These are phyloP conservation scores for Gobio gobio DNA, from an alignment of 2,113 vertebrate species.

Conservation along the genomic window DNA sequence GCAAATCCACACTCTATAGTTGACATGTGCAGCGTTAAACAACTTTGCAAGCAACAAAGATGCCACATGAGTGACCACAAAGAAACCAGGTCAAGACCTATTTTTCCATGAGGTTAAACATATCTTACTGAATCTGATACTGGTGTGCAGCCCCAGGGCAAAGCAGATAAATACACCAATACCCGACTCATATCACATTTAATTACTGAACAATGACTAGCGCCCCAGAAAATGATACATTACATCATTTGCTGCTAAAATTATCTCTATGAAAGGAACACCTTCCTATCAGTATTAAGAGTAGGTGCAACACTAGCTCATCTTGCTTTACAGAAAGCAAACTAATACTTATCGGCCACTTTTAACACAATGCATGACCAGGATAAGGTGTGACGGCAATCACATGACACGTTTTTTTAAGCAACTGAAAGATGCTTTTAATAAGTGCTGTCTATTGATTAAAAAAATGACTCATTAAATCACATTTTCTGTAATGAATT, in stretches of 20 bases:
- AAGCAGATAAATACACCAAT: neutral
- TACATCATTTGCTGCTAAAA: neutral
- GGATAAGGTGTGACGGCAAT: no score
- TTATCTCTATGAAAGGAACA: neutral
- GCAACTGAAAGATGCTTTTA: no score
- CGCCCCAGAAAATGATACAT: neutral
- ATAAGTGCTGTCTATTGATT: no score
- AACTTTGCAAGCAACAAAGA: neutral
- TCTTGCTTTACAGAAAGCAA: neutral
- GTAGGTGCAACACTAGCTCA: neutral
- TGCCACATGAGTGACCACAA: neutral
- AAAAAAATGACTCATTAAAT: no score
- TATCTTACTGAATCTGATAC: neutral
- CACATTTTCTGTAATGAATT: no score
- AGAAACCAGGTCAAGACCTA: slow-evolving; percentile 2
- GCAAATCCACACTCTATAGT: neutral
- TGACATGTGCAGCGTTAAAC: neutral
- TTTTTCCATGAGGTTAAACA: neutral
- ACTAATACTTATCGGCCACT: no score
- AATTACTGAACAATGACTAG: neutral
- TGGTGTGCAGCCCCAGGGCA: neutral
- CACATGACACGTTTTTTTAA: no score
- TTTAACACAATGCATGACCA: no score
- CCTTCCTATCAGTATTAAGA: neutral
- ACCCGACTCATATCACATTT: neutral